phyloP scores from a whole-genome alignment of 2,113 vertebrate species.

The Callithrix jacchus region DNA sequence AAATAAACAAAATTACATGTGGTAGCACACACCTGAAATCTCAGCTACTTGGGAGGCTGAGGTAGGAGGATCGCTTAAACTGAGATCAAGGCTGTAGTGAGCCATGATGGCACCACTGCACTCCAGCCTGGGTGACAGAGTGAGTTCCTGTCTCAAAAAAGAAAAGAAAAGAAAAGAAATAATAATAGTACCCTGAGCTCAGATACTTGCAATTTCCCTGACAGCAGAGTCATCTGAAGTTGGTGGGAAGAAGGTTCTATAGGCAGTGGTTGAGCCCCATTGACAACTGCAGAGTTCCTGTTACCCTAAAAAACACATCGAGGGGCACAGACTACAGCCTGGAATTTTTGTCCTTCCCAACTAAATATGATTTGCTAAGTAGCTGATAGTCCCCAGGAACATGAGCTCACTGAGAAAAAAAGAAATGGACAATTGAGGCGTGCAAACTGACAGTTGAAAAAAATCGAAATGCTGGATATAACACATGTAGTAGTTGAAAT shows the following conservation, averaged over 20 bases:
- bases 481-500: background rate
- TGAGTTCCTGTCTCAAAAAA: too few species aligned
- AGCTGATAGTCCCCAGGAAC: background rate
- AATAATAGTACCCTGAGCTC: background rate
- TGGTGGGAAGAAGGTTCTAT: background rate
- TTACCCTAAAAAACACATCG: background rate
- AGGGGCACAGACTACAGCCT: background rate
- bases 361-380: background rate
- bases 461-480: background rate
- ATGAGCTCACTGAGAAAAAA: background rate
- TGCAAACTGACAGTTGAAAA: background rate
- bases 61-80: too few species aligned
- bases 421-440: background rate
- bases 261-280: background rate
- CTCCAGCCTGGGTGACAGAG: too few species aligned
- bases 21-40: too few species aligned
- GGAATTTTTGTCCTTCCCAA: background rate
- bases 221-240: background rate
- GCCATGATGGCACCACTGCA: too few species aligned
- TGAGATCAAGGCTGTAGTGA: too few species aligned
- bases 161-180: too few species aligned
- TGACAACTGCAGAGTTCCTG: background rate
- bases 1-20: too few species aligned
- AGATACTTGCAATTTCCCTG: background rate
- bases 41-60: too few species aligned